These are phyloP conservation scores for Oncorhynchus clarkii DNA, from an alignment of 2,113 vertebrate genomes.

Conservation along the genomic window DNA sequence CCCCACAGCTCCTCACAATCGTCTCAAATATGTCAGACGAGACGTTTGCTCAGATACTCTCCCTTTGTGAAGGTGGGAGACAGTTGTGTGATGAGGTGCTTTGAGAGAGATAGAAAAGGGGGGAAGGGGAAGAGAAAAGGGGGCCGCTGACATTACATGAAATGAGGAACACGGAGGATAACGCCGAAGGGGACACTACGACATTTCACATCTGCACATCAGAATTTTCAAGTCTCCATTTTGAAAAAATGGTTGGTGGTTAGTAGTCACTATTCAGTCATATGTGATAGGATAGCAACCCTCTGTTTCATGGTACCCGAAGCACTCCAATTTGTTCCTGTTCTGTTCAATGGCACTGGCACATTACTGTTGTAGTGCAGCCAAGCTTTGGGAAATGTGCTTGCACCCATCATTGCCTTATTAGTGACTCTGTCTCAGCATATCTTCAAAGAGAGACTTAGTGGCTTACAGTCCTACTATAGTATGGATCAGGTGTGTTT, in stretches of 20 bases:
- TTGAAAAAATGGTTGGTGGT: slow-evolving; percentile 7
- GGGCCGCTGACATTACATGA: slow-evolving; percentile 68
- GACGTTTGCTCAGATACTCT: slow-evolving; percentile 65
- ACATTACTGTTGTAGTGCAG: background rate
- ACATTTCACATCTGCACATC: slow-evolving; percentile 68
- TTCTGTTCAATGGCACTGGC: background rate
- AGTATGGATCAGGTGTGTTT: background rate
- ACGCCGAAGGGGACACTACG: slow-evolving; percentile 65
- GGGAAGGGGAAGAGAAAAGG: background rate
- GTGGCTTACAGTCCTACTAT: background rate
- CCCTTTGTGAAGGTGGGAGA: slow-evolving; percentile 17
- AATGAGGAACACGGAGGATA: slow-evolving; percentile 67
- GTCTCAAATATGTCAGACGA: slow-evolving; percentile 46
- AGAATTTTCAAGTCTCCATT: slow-evolving; percentile 22
- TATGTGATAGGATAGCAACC: slow-evolving; percentile 3
- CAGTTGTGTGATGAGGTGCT: no score
- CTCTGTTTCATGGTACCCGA: background rate
- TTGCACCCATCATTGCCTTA: background rate
- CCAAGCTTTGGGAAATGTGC: background rate
- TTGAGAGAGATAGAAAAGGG: no score
- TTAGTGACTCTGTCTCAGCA: background rate
- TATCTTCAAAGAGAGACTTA: background rate
- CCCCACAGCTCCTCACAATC: slow-evolving; percentile 41
- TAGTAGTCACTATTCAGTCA: slow-evolving; percentile 23
- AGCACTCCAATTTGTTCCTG: background rate